phyloP scores from a whole-genome alignment of 2,113 vertebrate genomes.

The Alligator sinensis region DNA sequence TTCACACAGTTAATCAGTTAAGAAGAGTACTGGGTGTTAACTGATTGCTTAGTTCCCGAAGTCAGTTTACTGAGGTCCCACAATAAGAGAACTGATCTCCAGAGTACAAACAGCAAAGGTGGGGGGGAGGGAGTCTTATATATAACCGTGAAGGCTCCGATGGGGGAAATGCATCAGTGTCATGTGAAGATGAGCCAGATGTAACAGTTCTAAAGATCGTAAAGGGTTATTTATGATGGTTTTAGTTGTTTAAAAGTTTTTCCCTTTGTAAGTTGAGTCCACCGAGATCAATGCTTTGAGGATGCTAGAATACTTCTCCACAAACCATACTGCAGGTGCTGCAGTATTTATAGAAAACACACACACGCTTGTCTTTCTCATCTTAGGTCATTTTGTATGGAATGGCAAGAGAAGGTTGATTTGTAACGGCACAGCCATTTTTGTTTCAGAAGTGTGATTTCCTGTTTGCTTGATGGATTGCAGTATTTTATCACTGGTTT shows the following conservation, averaged over 20 bases:
- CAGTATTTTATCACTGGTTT: background rate
- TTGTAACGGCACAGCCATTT: background rate
- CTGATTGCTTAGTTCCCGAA: slow-evolving; percentile 20
- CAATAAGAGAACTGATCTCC: background rate
- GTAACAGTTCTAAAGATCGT: background rate
- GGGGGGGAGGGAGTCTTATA: background rate
- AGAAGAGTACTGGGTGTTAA: slow-evolving; percentile 20
- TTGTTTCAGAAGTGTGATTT: slow-evolving; percentile 32
- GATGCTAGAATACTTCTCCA: background rate
- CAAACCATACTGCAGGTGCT: background rate
- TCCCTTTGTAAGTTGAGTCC: background rate
- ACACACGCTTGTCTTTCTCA: fast-evolving
- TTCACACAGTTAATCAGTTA: slow-evolving; percentile 68
- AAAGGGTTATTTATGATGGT: background rate
- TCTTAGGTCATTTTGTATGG: background rate
- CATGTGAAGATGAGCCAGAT: background rate
- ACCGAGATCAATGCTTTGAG: background rate
- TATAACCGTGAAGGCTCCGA: background rate
- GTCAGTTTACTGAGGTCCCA: background rate
- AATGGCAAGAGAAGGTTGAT: background rate
- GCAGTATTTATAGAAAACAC: background rate
- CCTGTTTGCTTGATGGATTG: slow-evolving; percentile 45
- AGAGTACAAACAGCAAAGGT: background rate
- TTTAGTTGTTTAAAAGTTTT: background rate
- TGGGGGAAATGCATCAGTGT: background rate